Conservation (phyloP, 2,113 vertebrate species). For the Alexandromys fortis region DNA sequence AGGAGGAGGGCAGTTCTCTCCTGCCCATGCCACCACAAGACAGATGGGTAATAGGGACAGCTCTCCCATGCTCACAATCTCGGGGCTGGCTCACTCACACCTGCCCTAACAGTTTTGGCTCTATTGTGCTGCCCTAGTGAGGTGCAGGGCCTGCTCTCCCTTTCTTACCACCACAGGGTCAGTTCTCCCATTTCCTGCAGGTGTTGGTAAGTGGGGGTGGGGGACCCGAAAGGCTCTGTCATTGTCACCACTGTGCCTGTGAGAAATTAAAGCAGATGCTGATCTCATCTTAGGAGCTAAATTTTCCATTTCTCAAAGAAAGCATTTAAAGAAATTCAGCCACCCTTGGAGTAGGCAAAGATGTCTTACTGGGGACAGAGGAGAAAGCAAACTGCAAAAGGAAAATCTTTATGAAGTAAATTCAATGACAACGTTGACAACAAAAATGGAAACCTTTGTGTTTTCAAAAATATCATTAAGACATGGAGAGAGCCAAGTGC, state of each 20-base stretch:
- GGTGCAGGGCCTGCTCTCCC: too few relatives aligned
- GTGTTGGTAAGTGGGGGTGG: too few relatives aligned
- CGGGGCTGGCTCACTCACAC: too few relatives aligned
- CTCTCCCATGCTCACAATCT: too few relatives aligned
- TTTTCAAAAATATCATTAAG: conserved; percentile 14
- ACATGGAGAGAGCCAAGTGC: neutral
- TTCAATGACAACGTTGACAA: neutral
- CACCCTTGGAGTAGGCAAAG: neutral
- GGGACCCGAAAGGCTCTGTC: neutral
- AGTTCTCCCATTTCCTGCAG: too few relatives aligned
- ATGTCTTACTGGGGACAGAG: neutral
- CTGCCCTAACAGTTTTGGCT: too few relatives aligned
- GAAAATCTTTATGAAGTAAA: neutral
- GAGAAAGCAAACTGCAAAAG: neutral
- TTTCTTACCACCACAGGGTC: too few relatives aligned
- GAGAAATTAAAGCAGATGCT: neutral
- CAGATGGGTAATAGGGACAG: too few relatives aligned
- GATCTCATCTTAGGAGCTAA: neutral
- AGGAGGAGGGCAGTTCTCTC: too few relatives aligned
- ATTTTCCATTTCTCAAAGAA: neutral
- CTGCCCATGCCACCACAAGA: too few relatives aligned
- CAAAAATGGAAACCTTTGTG: neutral
- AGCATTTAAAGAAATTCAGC: neutral
- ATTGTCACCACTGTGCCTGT: neutral
- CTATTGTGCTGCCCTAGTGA: too few relatives aligned